These are phyloP conservation scores for Aricia artaxerxes DNA, from an alignment of 2,888 invertebrate genomes.

Conservation along the genomic window DNA sequence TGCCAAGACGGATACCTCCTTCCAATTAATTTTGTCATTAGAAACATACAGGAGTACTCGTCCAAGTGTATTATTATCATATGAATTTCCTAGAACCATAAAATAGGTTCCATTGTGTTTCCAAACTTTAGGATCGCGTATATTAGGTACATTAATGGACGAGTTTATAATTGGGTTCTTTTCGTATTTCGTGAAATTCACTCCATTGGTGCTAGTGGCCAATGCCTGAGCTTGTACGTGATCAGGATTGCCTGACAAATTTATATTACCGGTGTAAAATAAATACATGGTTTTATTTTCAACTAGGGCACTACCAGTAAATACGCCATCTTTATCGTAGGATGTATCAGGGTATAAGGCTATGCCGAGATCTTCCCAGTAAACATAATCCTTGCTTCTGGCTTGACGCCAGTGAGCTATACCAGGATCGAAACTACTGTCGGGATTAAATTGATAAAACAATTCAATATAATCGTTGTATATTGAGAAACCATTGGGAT, in stretches of 20 bases:
- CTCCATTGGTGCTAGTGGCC: constrained; percentile 45
- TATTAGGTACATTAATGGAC: constrained; percentile 44
- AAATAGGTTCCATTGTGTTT: constrained; percentile 46
- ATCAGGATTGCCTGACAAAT: constrained; percentile 41
- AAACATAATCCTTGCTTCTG: constrained; percentile 51
- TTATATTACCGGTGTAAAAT: constrained; percentile 47
- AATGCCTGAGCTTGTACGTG: constrained; percentile 42
- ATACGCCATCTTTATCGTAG: constrained; percentile 47
- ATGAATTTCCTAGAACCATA: constrained; percentile 54
- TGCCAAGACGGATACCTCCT: constrained; percentile 48
- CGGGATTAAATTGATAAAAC: constrained; percentile 71
- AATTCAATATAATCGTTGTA: constrained; percentile 65
- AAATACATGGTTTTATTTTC: constrained; percentile 46
- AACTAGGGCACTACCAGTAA: constrained; percentile 50
- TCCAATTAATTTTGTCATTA: constrained; percentile 54
- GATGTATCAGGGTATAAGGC: constrained; percentile 51
- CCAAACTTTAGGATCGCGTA: constrained; percentile 54
- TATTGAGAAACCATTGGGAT: constrained; percentile 75
- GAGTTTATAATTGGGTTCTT: constrained; percentile 44
- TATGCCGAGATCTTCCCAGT: constrained; percentile 54
- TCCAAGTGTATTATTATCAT: constrained; percentile 52
- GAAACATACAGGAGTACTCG: constrained; percentile 58
- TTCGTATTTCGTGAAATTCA: constrained; percentile 43
- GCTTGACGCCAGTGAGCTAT: constrained; percentile 60
- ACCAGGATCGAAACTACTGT: constrained; percentile 40